Percentiles rank a stretch among this genome's conserved stretches.
Conservation (phyloP, 1,140 invertebrate species). For the Panagrolaimus sp. region DNA sequence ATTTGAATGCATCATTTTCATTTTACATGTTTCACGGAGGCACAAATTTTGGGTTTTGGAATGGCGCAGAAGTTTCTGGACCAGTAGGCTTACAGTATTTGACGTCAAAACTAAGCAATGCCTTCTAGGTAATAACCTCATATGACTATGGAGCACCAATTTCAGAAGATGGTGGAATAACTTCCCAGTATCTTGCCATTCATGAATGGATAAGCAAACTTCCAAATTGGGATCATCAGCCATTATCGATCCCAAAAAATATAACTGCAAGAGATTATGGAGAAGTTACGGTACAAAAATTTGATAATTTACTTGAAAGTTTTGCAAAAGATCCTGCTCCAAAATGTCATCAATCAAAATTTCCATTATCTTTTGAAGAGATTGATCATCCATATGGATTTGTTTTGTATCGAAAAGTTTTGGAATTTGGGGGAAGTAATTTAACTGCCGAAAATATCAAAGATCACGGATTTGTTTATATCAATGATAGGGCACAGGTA, state of each 20-base stretch:
- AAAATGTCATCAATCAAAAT: conserved; percentile 10
- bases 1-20: conserved; percentile 64
- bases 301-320: conserved; percentile 17
- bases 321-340: conserved; percentile 17
- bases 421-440: conserved; percentile 8
- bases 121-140: conserved; percentile 69
- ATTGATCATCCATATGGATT: conserved; percentile 27
- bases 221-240: conserved; percentile 59
- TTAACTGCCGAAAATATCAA: conserved; percentile 18
- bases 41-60: conserved; percentile 70
- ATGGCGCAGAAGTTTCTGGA: conserved; percentile 65
- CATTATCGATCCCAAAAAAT: conserved; percentile 29
- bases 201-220: conserved; percentile 67
- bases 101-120: not conserved
- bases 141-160: conserved; percentile 82
- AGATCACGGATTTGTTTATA: conserved; percentile 32
- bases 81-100: conserved; percentile 56
- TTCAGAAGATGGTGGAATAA: conserved; percentile 75
- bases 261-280: conserved; percentile 15
- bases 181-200: conserved; percentile 73
- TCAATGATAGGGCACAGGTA: conserved; percentile 29
- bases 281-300: not conserved
- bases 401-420: conserved; percentile 21
- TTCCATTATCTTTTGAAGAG: conserved; percentile 33
- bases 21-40: conserved; percentile 73